Evolutionary conservation across 2,888 invertebrate species (phyloP).

Genomic region (Caenorhabditis sp.): DNA sequence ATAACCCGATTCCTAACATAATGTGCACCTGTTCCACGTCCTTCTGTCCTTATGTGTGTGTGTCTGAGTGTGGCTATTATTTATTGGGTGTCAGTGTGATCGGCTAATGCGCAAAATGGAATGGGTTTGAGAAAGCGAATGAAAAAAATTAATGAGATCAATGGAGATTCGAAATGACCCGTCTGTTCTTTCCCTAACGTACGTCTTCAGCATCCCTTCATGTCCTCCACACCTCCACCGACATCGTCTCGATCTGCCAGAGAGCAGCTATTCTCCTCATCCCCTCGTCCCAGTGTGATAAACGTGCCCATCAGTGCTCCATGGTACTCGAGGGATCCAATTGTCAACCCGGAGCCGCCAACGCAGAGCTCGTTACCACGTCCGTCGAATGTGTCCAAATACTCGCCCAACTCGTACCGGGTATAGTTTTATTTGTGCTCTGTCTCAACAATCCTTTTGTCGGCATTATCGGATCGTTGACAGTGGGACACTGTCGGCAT

Average conservation of each 20-base stretch:
- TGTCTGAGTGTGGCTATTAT: slow-evolving; percentile 24
- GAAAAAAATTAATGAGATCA: slow-evolving; percentile 1
- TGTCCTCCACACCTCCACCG: slow-evolving; percentile 42
- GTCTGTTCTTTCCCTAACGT: slow-evolving; percentile 46
- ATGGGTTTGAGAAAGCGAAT: slow-evolving; percentile 11
- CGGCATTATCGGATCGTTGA: slow-evolving; percentile 22
- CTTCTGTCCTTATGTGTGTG: slow-evolving; percentile 10
- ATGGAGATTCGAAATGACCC: slow-evolving; percentile 4
- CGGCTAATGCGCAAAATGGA: background rate
- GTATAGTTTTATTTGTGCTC: slow-evolving; percentile 58
- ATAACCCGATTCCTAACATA: slow-evolving; percentile 15
- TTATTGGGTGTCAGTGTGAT: slow-evolving; percentile 33
- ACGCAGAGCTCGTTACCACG: slow-evolving; percentile 26
- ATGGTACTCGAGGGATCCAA: slow-evolving; percentile 63
- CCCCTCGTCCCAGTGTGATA: slow-evolving; percentile 49
- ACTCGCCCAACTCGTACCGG: slow-evolving; percentile 59
- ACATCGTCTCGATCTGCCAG: slow-evolving; percentile 46
- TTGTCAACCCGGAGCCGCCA: slow-evolving; percentile 49
- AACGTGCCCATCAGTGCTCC: slow-evolving; percentile 72
- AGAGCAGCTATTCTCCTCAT: slow-evolving; percentile 55
- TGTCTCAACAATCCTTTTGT: slow-evolving; percentile 20
- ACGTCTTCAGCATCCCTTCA: slow-evolving; percentile 59
- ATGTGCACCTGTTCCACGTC: slow-evolving; percentile 42
- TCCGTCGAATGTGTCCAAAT: slow-evolving; percentile 44
- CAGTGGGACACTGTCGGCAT: slow-evolving; percentile 48